A percentile compares a stretch with the other conserved stretches of the same genome.
These are phyloP conservation scores for Mnemiopsis leidyi DNA, from an alignment of 37 sponge, comb jelly and placozoan species.

Conservation along the genomic window DNA sequence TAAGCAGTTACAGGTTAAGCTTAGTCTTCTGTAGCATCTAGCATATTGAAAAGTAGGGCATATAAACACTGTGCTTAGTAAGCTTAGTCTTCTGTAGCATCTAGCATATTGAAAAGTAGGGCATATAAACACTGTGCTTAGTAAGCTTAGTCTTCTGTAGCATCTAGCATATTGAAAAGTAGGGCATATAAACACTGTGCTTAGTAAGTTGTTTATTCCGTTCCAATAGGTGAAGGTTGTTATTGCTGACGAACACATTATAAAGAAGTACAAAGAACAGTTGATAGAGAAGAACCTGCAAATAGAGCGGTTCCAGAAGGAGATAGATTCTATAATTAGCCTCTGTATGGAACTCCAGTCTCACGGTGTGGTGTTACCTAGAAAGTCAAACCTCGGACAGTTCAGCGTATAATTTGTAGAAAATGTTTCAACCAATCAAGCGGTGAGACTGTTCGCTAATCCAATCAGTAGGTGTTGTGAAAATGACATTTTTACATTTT, in stretches of 20 bases:
- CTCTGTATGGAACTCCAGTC: constrained; percentile 54
- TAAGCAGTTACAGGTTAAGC: no score
- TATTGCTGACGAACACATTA: constrained; percentile 41
- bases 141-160: no score
- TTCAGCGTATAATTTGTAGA: neutral
- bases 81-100: no score
- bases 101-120: no score
- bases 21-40: no score
- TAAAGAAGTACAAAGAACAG: constrained; percentile 37
- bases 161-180: no score
- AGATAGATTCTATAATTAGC: constrained; percentile 51
- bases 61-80: no score
- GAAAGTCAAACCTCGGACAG: neutral
- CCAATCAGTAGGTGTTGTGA: neutral
- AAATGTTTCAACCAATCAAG: neutral
- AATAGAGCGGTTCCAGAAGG: constrained; percentile 47
- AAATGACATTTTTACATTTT: neutral
- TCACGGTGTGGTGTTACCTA: constrained; percentile 24
- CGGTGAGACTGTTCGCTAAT: neutral
- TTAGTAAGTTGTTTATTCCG: no score
- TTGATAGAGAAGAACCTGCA: constrained; percentile 56
- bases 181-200: no score
- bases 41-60: no score
- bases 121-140: no score
- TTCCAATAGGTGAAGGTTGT: constrained; percentile 62